phyloP scores from a whole-genome alignment of 1,140 invertebrate genomes.

The Heliconius hermathena region DNA sequence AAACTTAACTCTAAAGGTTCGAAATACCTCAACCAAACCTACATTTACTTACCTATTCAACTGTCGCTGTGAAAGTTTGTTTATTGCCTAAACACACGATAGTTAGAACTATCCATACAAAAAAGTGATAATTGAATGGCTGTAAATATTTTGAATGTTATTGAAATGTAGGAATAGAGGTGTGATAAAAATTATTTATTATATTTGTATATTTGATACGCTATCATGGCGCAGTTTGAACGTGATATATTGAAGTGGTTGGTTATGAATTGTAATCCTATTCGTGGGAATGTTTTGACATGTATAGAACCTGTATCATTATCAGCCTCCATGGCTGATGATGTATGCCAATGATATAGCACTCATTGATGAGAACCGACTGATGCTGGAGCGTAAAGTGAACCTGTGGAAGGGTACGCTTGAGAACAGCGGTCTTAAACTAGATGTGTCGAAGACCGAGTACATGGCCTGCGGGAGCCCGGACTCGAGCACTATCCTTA shows the following conservation, averaged over 20 bases:
- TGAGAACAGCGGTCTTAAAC: too few relatives aligned
- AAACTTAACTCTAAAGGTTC: not conserved
- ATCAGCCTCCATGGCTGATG: too few relatives aligned
- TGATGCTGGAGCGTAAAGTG: too few relatives aligned
- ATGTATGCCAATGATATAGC: too few relatives aligned
- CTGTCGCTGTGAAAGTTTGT: conserved; percentile 26
- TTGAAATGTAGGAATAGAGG: not conserved
- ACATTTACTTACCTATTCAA: not conserved
- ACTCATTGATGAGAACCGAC: too few relatives aligned
- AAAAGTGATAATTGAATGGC: conserved; percentile 5
- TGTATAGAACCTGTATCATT: too few relatives aligned
- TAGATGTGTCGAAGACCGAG: too few relatives aligned
- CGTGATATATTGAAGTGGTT: not conserved
- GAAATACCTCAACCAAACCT: not conserved
- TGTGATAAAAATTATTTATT: not conserved
- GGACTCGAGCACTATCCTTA: too few relatives aligned
- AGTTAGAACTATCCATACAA: not conserved
- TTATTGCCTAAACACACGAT: conserved; percentile 24
- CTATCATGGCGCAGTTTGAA: not conserved
- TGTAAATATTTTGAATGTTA: not conserved
- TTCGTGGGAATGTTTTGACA: too few relatives aligned
- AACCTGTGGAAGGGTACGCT: too few relatives aligned
- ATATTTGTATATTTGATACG: not conserved
- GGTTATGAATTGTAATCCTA: too few relatives aligned
- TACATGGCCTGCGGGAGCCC: too few relatives aligned